Percentiles rank a stretch among this genome's conserved stretches.
Evolutionary conservation across 2,797 vertebrate species (phyloP).

Genomic region (Premnoplex brunnescens): DNA sequence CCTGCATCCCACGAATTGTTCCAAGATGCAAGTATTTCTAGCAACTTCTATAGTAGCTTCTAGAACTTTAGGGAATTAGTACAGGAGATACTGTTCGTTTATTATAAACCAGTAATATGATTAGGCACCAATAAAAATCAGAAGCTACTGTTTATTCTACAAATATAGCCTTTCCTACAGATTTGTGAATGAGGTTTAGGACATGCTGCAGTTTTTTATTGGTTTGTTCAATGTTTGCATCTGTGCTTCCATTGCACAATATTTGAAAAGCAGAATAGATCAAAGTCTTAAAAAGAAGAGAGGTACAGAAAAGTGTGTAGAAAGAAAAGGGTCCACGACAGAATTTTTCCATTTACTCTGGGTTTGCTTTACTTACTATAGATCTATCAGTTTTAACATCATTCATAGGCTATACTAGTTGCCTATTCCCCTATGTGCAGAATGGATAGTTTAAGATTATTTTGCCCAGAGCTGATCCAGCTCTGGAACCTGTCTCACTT

Average conservation of each 20-base stretch:
- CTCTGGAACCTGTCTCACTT: neutral
- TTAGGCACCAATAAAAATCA: neutral
- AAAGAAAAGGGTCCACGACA: neutral
- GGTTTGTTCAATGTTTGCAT: neutral
- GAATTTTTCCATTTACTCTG: neutral
- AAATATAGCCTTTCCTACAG: neutral
- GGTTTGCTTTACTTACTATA: neutral
- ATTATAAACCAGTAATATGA: neutral
- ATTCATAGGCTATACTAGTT: neutral
- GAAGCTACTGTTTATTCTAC: neutral
- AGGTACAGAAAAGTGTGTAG: neutral
- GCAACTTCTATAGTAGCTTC: neutral
- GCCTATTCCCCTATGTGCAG: neutral
- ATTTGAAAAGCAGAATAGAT: neutral
- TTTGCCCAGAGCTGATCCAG: neutral
- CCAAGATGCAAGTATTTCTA: neutral
- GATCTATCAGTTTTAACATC: neutral
- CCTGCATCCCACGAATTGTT: fast-evolving
- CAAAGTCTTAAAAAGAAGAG: neutral
- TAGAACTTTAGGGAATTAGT: neutral
- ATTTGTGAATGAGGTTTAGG: neutral
- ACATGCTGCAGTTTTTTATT: neutral
- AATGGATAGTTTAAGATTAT: neutral
- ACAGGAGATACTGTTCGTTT: neutral
- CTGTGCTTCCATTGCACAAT: neutral